Evolutionary conservation across 2,113 vertebrate species (phyloP), one percentile per base, ranked within the genome.

Genomic region (Cygnus atratus): DNA sequence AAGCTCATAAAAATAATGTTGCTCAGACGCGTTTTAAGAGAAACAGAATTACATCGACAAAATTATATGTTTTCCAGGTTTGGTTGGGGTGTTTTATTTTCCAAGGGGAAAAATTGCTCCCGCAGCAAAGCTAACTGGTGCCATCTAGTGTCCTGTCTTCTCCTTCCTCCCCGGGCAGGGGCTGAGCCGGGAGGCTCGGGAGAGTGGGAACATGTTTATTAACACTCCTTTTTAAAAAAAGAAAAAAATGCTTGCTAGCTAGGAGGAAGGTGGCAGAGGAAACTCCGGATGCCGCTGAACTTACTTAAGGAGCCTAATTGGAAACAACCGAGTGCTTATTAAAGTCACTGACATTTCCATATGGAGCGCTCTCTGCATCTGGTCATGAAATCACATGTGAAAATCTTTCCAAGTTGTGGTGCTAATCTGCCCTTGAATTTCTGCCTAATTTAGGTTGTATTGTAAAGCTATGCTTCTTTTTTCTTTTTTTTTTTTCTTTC

Each of bases 31-130:
- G 91, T 96, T 94, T 93, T 92, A 95, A 93, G 48, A 92, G 87
- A 92, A 97, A 95, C 84, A 90, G 92, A 96, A 93, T 97, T 93
- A 86, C 91, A 94, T 73, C 86, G 90, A 92, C 92, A 71, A 92
- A 96, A 97, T 97, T 96, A 96, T 79, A 91, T 95, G 95, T 97
- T 97, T 98, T 97, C 95, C 93, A 96, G 96, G 87, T 96, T 97
- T 87, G 92, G 78, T 92, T 92, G 73, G 92, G 80, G 90, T 96
- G 94, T 93, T 95, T 95, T 96, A 92, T 97, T 97, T 97, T 96
- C 95, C 95, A 31, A 86, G 59, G 90, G 86, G 92, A 73, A 72
- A 78, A 91, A 70, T 33, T 8, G 44, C 21, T 92, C 84, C 52
- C 62, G 92, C 71, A 95, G 95, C 83, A 48, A 86, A 94, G 92